Evolutionary conservation across 2,113 vertebrate genomes (phyloP).

Genomic region (Mastomys natalensis): DNA sequence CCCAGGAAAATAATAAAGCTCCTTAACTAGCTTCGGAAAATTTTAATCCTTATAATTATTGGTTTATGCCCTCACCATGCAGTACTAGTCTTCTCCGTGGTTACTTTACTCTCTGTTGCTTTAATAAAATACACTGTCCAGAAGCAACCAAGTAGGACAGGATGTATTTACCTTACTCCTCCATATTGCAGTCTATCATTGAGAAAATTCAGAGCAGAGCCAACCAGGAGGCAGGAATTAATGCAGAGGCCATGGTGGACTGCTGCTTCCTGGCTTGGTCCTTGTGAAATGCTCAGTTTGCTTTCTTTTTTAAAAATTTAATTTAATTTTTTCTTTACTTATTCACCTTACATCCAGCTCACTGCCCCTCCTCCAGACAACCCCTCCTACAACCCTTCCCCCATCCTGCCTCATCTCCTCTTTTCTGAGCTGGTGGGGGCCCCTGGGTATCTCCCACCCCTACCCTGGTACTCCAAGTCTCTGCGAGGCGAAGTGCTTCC

Average conservation of each 20-base stretch:
- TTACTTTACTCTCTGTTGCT: not conserved
- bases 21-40: conserved; percentile 36
- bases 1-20: conserved; percentile 56
- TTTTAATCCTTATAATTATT: conserved; percentile 41
- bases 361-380: too few relatives aligned
- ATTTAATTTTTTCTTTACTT: too few relatives aligned
- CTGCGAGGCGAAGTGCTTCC: too few relatives aligned
- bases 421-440: too few relatives aligned
- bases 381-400: too few relatives aligned
- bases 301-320: not conserved
- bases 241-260: not conserved
- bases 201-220: not conserved
- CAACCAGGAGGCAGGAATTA: not conserved
- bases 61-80: not conserved
- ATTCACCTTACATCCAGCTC: too few relatives aligned
- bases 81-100: conserved; percentile 18
- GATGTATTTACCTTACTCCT: not conserved
- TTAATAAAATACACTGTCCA: not conserved
- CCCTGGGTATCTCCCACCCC: too few relatives aligned
- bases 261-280: not conserved
- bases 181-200: not conserved
- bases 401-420: too few relatives aligned
- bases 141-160: not conserved
- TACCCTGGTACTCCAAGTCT: too few relatives aligned
- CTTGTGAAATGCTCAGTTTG: not conserved